Percentiles rank a stretch among this genome's conserved stretches.
phyloP scores from a whole-genome alignment of 1,140 invertebrate species.

The Fopius arisanus region DNA sequence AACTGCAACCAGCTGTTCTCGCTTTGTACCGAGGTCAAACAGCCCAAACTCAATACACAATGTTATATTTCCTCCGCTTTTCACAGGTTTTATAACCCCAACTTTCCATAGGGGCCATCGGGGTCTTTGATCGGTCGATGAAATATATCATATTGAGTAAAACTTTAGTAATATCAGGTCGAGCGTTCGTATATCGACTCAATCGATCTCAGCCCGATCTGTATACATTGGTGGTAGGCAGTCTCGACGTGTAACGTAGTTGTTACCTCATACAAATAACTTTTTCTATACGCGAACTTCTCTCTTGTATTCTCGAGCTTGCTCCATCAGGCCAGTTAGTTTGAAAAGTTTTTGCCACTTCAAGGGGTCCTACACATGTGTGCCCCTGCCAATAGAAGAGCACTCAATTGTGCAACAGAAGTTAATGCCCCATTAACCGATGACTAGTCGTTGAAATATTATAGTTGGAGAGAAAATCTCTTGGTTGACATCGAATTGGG shows the following conservation, averaged over 20 bases:
- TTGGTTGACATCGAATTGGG: background rate
- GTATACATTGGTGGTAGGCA: background rate
- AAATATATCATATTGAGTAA: constrained; percentile 12
- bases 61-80: constrained; percentile 4
- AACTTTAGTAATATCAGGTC: constrained; percentile 26
- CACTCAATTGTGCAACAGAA: background rate
- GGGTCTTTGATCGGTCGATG: constrained; percentile 25
- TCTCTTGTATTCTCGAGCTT: background rate
- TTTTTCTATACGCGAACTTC: background rate
- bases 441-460: background rate
- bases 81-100: background rate
- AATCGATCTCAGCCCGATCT: constrained; percentile 2
- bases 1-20: constrained; percentile 27
- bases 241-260: background rate
- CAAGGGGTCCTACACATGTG: background rate
- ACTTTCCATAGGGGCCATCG: background rate
- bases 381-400: background rate
- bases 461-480: background rate
- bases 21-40: constrained; percentile 23
- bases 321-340: background rate
- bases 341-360: background rate
- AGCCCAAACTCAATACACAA: constrained; percentile 11
- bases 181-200: background rate
- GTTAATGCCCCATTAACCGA: background rate
- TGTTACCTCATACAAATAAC: constrained; percentile 9